Percentiles rank a stretch among this genome's conserved stretches.
Conservation (phyloP, 2,113 vertebrate genomes). For the Saguinus imperator region DNA sequence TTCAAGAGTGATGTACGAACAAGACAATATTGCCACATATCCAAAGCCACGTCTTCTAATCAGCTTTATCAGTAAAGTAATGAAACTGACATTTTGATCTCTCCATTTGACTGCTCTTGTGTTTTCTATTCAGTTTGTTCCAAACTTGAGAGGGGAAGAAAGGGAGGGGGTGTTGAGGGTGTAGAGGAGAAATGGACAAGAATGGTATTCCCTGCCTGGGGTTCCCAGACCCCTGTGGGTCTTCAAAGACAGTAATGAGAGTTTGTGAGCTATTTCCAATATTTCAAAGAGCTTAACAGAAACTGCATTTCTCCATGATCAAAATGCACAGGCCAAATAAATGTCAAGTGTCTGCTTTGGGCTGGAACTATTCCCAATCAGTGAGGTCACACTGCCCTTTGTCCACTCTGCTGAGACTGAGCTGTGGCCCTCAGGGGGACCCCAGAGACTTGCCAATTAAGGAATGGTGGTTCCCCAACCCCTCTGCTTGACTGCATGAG, state of each 20-base stretch:
- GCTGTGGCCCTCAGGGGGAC: background rate
- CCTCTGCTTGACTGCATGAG: constrained; percentile 26
- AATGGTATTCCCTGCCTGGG: background rate
- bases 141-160: constrained; percentile 1
- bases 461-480: background rate
- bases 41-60: background rate
- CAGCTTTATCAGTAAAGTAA: background rate
- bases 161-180: background rate
- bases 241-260: constrained; percentile 43
- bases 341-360: constrained; percentile 39
- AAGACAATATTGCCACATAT: background rate
- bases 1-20: background rate
- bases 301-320: constrained; percentile 45
- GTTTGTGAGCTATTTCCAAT: constrained; percentile 42
- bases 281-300: constrained; percentile 45
- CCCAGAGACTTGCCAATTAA: constrained; percentile 39
- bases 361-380: constrained; percentile 57
- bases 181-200: background rate
- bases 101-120: background rate
- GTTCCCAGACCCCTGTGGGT: background rate
- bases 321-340: constrained; percentile 51
- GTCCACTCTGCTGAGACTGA: background rate
- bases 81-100: background rate
- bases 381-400: constrained; percentile 59
- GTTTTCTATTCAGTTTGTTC: background rate